phyloP scores from a whole-genome alignment of 2,797 vertebrate genomes.

The Poecile montanus region DNA sequence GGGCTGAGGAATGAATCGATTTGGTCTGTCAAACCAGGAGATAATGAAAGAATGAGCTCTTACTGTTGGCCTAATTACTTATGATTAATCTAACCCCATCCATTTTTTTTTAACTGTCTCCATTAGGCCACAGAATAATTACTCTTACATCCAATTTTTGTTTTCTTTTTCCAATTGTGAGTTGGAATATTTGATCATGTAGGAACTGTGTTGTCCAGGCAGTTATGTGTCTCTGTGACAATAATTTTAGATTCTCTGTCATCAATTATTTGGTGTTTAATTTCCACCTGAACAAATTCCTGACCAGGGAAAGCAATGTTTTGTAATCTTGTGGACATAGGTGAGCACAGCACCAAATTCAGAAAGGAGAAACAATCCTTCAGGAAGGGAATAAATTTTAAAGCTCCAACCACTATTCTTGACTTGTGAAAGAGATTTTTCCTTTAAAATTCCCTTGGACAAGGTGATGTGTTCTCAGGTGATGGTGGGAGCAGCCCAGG shows the following conservation, averaged over 20 bases:
- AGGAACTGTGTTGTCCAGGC: not conserved
- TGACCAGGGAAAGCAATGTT: not conserved
- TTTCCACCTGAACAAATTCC: not conserved
- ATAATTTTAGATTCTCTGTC: not conserved
- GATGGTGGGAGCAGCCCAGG: not conserved
- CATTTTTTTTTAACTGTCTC: not conserved
- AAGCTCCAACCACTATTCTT: not conserved
- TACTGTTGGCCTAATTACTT: conserved; percentile 13
- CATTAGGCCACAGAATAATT: conserved; percentile 16
- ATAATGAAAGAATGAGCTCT: conserved; percentile 45
- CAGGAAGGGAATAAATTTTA: not conserved
- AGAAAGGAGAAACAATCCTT: not conserved
- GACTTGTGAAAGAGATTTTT: not conserved
- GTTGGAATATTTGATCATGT: not conserved
- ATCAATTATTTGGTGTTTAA: not conserved
- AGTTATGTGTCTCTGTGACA: not conserved
- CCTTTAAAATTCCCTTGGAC: not conserved
- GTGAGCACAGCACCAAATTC: not conserved
- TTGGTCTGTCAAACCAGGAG: conserved; percentile 22
- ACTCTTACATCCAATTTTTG: conserved; percentile 25
- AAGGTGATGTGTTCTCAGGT: not conserved
- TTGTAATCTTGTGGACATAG: not conserved
- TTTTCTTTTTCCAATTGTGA: not conserved
- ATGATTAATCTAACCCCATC: conserved; percentile 25
- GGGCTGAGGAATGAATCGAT: conserved; percentile 7